Base-by-base conservation (phyloP, 1,140 invertebrate genomes). In the Schlechtendalia chinensis region DNA sequence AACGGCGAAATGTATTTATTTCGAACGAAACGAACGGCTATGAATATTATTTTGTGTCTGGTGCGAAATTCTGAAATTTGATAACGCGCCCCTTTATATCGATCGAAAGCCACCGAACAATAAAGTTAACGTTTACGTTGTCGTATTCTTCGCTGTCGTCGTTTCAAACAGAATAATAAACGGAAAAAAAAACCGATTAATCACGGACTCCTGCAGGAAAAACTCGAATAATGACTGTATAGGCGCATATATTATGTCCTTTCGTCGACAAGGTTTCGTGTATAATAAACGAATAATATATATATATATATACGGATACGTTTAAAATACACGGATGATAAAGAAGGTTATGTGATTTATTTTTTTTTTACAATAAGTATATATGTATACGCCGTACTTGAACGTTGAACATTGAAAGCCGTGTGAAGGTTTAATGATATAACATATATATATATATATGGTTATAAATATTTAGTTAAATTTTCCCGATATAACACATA, bases 271-370 rank as follows among this genome's bases (percentile, higher is more conserved):
- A 79, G 75, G 75, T 79, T 63, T 50, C 39, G 58, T 61, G 75
- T 63, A 58, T 61, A 63, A 50, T 79, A 50, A 50, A 50, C 14
- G 47, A 50, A 39, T 39, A 39, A 39, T 39, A 39, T 4, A 39
- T 39, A 50, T 12, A 50, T 50, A 50, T 50, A 71, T 27, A 54
- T 45, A 79, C 14, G 12, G 22, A 61, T n/a, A 63, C 72, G 19
- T 58, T 12, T 59, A 54, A 32, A 77, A 63, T 50, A 50, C 29
- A 50, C 75, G 75, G 56, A 79, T 79, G 58, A 59, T 79, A 79
- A 79, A 50, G 75, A 79, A 79, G 75, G 75, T 79, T 79, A 63
- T 61, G 56, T 29, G 75, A 63, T 47, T 63, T 63, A n/a, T 75
- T 72, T 59, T 59, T 32, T 56, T 75, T 67, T 50, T 69, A 69